These are phyloP conservation scores for Cactoblastis cactorum DNA, from an alignment of 2,888 invertebrate genomes.

Conservation along the genomic window DNA sequence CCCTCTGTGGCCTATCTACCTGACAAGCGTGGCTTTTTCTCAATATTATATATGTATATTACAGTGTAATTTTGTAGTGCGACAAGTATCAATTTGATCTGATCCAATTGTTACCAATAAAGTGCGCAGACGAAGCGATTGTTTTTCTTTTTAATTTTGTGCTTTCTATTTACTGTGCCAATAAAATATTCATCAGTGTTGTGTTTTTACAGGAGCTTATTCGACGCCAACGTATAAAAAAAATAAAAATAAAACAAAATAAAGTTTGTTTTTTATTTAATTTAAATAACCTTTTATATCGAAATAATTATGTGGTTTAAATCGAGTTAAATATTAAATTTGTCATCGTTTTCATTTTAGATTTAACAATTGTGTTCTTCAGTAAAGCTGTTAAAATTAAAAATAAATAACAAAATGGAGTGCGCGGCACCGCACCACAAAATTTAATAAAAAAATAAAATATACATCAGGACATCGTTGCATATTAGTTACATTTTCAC, in stretches of 20 bases:
- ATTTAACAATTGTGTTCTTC: too few species aligned
- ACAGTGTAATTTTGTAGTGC: background rate
- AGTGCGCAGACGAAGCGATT: constrained; percentile 35
- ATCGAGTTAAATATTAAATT: too few species aligned
- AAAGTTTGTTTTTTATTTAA: background rate
- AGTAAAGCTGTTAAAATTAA: too few species aligned
- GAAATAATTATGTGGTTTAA: too few species aligned
- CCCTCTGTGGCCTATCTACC: constrained; percentile 25
- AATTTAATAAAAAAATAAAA: constrained; percentile 16
- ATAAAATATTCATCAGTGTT: constrained; percentile 41
- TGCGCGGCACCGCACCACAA: constrained; percentile 52
- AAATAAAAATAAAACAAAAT: constrained; percentile 17
- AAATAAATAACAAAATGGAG: constrained; percentile 19
- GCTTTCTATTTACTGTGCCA: constrained; percentile 53
- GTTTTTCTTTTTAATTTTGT: constrained; percentile 39
- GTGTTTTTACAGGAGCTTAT: constrained; percentile 42
- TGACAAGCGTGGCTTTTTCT: constrained; percentile 25
- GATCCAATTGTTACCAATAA: constrained; percentile 5
- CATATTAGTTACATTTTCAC: constrained; percentile 20
- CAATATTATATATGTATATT: background rate
- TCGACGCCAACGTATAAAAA: constrained; percentile 23
- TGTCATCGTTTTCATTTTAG: too few species aligned
- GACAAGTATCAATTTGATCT: constrained; percentile 4
- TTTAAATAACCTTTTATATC: too few species aligned
- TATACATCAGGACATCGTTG: background rate